Base-by-base conservation (phyloP, 30 jellyfish, hydroid and myxozoan species). In the Turritopsis dohrnii region DNA sequence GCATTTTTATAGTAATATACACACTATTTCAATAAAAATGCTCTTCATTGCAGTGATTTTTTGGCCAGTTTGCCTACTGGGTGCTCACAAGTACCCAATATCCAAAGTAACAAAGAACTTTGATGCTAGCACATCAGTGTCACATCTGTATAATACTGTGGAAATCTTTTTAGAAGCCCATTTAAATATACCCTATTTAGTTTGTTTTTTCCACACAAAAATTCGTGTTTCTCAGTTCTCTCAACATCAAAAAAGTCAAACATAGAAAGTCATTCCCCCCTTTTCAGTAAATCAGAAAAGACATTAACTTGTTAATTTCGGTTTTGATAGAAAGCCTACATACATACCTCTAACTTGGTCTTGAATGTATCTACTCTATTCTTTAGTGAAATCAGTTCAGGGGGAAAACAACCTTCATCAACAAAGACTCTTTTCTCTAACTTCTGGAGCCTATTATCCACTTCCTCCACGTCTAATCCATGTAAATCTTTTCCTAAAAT, bases 401-500 rank as follows among this genome's bases (percentile, higher is more conserved):
- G 71, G 18, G 99, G 99, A 86, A 94, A 81, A 20, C 72, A 80
- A 22, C 99, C 99, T 89, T 94, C 96, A 23, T 94, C 95, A 17
- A 94, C 87, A 74, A 80, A 94, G 18, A 94, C 90, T 24, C 86
- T 83, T 76, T 83, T 94, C 82, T 94, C 99, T 22, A 94, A 89
- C 13, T 76, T 89, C 77, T 94, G 95, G 66, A 94, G 75, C 95
- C 99, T 86, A 73, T 66, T 85, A 54, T 94, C 99, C 8, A 94
- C 90, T 71, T 87, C 92, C 75, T 88, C 99, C 18, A 94, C 84
- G 74, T 94, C 99, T 1, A 94, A 92, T 23, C 99, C 99, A 94
- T 94, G 99, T n/a, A 94, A 88, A 75, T 94, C 99, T 94, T 94
- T 93, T 16, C 98, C 98, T 93, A 65, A 20, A n/a, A 66, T 53